Evolutionary conservation across 2,797 vertebrate species (phyloP).

Genomic region (Aphelocoma californica): DNA sequence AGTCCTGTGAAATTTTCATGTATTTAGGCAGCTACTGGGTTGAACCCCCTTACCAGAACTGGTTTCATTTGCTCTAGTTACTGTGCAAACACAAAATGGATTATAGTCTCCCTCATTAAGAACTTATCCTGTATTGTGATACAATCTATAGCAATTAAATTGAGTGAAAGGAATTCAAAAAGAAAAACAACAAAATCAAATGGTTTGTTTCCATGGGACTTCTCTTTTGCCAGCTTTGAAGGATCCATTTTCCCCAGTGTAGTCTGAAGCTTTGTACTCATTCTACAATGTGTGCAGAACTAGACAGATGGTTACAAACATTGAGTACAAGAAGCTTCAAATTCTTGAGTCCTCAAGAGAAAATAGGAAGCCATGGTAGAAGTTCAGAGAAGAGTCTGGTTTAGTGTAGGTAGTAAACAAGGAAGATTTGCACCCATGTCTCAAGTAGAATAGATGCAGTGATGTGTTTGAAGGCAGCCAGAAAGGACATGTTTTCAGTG

Average conservation of each 20-base stretch:
- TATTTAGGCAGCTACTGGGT: background rate
- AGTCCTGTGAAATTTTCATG: background rate
- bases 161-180: background rate
- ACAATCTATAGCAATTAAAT: background rate
- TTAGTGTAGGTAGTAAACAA: background rate
- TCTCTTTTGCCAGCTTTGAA: background rate
- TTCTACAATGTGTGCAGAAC: background rate
- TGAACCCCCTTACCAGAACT: background rate
- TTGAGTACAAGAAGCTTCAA: background rate
- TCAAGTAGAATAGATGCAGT: background rate
- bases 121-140: background rate
- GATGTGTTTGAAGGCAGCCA: background rate
- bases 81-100: background rate
- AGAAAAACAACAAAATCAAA: background rate
- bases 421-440: background rate
- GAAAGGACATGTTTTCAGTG: background rate
- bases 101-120: background rate
- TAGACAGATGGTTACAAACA: background rate
- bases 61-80: background rate
- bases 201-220: background rate
- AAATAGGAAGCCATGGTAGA: background rate
- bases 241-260: background rate
- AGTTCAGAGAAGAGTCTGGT: background rate
- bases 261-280: background rate
- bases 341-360: background rate